Base-by-base conservation (phyloP, 2,113 vertebrate genomes). In the Sylvia atricapilla region DNA sequence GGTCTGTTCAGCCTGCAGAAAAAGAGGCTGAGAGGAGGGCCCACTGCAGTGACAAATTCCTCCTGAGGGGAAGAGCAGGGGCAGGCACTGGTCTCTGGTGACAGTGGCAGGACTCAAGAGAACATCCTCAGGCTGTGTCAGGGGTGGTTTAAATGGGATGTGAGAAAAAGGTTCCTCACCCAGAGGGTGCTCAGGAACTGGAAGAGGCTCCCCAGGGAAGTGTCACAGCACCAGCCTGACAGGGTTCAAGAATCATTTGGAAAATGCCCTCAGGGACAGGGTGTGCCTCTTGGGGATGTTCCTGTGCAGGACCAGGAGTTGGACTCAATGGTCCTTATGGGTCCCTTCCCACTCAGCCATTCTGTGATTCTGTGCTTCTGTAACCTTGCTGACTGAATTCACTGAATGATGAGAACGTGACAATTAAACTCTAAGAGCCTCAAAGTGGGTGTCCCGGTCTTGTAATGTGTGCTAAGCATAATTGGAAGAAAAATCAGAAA, bases 401-500 rank as follows among this genome's bases (percentile, higher is more conserved):
- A 86, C 67, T 3, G 15, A 39, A 62, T 27, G 24, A 93, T 47
- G 4, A 93, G 60, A 95, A 94, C 50, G 86, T 8, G 49, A 41
- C 62, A 68, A 90, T 93, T 94, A 94, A 82, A 95, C 39, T 33
- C 30, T 15, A 66, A 94, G 24, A 87, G 30, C 37, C 82, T 85
- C 87, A 85, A 94, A 95, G 84, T 83, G 81, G 58, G 77, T 82
- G 78, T 64, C 39, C 64, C 89, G 69, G 31, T 81, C 91, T 80
- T 69, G 79, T 89, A 96, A 95, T 80, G 28, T 63, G 93, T 31
- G 53, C 72, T 81, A 68, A 91, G 75, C 35, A 22, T 79, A 96
- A 92, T 19, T 75, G 59, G 85, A 84, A 89, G 39, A 41, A 93
- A 93, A 92, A 69, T 55, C 47, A 94, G 59, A 56, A 72, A 93